phyloP scores from a whole-genome alignment of 1,140 invertebrate species.

The Trichoplusia ni region DNA sequence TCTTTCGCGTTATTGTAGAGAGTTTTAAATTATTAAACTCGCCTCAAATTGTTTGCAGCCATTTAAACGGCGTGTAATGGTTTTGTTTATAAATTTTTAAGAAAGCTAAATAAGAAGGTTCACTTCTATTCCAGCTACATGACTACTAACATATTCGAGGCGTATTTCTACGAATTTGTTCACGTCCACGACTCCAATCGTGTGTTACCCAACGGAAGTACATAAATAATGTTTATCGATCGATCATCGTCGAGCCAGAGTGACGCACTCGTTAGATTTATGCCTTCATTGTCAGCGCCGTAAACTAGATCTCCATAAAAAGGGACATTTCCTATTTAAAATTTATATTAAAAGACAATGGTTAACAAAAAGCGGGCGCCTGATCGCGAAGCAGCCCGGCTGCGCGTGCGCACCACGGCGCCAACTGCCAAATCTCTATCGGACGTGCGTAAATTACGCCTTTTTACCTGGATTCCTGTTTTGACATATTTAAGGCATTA shows the following conservation, averaged over 20 bases:
- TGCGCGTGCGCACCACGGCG: slow-evolving; percentile 58
- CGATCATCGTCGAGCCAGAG: slow-evolving; percentile 14
- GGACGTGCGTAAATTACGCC: slow-evolving; percentile 80
- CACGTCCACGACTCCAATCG: slow-evolving; percentile 51
- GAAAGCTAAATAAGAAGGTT: slow-evolving; percentile 2
- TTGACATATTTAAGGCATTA: slow-evolving; percentile 82
- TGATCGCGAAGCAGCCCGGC: slow-evolving; percentile 56
- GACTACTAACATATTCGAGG: slow-evolving; percentile 12
- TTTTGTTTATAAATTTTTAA: slow-evolving; percentile 3
- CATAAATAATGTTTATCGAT: slow-evolving; percentile 80
- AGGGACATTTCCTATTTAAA: slow-evolving; percentile 81
- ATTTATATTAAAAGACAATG: slow-evolving; percentile 81
- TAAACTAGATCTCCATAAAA: slow-evolving; percentile 82
- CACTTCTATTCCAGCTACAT: not conserved
- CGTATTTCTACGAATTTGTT: slow-evolving; percentile 45
- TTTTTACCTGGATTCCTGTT: slow-evolving; percentile 82
- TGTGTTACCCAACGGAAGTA: slow-evolving; percentile 68
- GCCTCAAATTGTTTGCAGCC: too few relatives aligned
- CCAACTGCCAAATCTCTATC: slow-evolving; percentile 81
- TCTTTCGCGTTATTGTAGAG: too few relatives aligned
- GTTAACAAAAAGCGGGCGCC: slow-evolving; percentile 80
- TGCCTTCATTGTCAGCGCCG: slow-evolving; percentile 75
- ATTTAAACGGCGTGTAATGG: too few relatives aligned
- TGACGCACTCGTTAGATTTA: slow-evolving; percentile 74
- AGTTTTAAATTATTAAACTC: too few relatives aligned